These are phyloP conservation scores for Scortum barcoo DNA, from an alignment of 2,113 vertebrate genomes.

Conservation along the genomic window DNA sequence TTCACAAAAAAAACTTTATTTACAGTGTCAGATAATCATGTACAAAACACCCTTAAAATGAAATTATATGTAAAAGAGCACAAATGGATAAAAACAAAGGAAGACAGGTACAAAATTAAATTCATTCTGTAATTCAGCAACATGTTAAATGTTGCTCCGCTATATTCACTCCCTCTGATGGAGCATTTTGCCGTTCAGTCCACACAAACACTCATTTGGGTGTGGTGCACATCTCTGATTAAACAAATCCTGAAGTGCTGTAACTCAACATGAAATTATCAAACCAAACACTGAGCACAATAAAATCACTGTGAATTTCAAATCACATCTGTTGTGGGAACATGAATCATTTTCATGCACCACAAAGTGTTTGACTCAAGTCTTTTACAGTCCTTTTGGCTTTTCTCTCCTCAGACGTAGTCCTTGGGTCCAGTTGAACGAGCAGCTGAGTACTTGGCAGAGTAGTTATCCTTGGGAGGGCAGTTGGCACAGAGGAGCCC, in stretches of 20 bases:
- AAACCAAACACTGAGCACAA: conserved; percentile 17
- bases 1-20: conserved; percentile 61
- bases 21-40: conserved; percentile 45
- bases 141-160: background rate
- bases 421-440: conserved; percentile 84
- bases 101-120: background rate
- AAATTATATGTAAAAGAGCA: conserved; percentile 42
- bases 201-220: conserved; percentile 19
- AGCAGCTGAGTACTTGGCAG: conserved; percentile 87
- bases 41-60: conserved; percentile 25
- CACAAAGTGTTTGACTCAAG: conserved; percentile 11
- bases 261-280: conserved; percentile 8
- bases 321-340: background rate
- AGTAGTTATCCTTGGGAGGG: conserved; percentile 87
- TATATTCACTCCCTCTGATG: background rate
- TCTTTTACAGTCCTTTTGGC: conserved; percentile 38
- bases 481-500: conserved; percentile 91
- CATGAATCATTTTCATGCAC: conserved; percentile 9
- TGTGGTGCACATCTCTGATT: conserved; percentile 21
- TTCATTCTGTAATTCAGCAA: background rate
- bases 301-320: conserved; percentile 5
- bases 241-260: conserved; percentile 4
- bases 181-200: background rate
- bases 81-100: conserved; percentile 20
- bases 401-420: conserved; percentile 86